Base-by-base conservation (phyloP, 2,797 vertebrate genomes). In the Huso huso region DNA sequence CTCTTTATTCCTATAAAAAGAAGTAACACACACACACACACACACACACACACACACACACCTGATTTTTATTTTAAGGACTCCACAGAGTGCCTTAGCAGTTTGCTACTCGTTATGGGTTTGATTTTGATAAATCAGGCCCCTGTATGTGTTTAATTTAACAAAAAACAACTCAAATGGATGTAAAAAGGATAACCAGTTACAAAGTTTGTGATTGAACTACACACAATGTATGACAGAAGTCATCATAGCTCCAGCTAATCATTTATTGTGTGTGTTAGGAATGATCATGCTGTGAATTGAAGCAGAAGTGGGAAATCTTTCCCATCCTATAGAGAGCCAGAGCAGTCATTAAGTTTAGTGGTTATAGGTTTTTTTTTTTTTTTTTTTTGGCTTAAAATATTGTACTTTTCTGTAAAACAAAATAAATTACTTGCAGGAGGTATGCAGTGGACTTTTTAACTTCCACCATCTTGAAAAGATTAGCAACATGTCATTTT, bases 381-480 rank as follows among this genome's bases (percentile, higher is more conserved):
- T 50, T 4, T 37, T 37, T 4, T 49, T 50, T 53, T 13, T 7
- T 62, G 61, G 53, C 51, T 65, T 50, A 70, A 58, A 68, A 66
- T 65, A 65, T 63, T 57, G 13, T 23, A 51, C 10, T 62, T 60
- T 51, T 48, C 23, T 63, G 7, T 53, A 65, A 57, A 48, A 50
- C n/a, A 49, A 63, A 48, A 48, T 51, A 48, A 37, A 18, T 50
- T 23, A 64, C 49, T 64, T 64, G 49, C 66, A 59, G 59, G 63
- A 65, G 62, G 63, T 64, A 49, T 70, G 55, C 10, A 6, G 10
- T 13, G 48, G 18, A 62, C 60, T 37, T 12, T 53, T 13, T 50
- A 15, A 60, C 18, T 61, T 51, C 63, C 50, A 49, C 15, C 77
- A 79, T 79, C 74, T 76, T 80, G 76, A 75, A 80, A 63, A 57